Evolutionary conservation across 64 coral and sea anemone species (phyloP).

Genomic region (Montipora sp.): DNA sequence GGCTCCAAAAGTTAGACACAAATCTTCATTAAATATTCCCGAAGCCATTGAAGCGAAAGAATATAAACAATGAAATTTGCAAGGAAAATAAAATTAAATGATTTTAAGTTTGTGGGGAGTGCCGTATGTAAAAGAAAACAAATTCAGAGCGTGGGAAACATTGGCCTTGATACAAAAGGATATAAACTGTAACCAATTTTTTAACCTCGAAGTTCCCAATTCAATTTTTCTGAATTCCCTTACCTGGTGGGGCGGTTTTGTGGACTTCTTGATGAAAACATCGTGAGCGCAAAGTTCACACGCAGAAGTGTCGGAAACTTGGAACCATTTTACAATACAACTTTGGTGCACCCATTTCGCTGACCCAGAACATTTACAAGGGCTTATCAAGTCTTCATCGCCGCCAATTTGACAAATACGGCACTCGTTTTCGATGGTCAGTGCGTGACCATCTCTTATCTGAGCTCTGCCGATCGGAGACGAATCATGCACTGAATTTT

Average conservation of each 20-base stretch:
- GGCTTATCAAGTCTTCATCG: constrained; percentile 79
- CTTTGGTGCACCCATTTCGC: constrained; percentile 90
- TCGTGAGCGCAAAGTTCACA: constrained; percentile 88
- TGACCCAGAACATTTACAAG: constrained; percentile 88
- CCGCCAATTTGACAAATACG: constrained; percentile 81
- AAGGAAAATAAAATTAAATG: neutral
- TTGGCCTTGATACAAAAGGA: neutral
- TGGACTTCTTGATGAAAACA: constrained; percentile 74
- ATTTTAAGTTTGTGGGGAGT: neutral
- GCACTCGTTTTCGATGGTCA: constrained; percentile 57
- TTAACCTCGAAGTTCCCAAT: too few relatives aligned
- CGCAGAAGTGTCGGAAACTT: constrained; percentile 71
- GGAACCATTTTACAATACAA: constrained; percentile 91
- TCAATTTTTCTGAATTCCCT: neutral
- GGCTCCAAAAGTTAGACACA: neutral
- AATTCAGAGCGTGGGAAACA: constrained; percentile 1
- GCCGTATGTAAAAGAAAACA: neutral
- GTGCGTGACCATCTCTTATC: neutral
- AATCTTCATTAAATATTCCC: neutral
- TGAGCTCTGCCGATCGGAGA: neutral
- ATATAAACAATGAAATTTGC: constrained; percentile 20
- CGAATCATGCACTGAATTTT: neutral
- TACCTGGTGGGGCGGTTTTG: constrained; percentile 91
- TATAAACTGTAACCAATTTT: too few relatives aligned
- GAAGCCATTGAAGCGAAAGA: neutral